Evolutionary conservation across 2,888 invertebrate species (phyloP).

Genomic region (Xestobium rufovillosum): DNA sequence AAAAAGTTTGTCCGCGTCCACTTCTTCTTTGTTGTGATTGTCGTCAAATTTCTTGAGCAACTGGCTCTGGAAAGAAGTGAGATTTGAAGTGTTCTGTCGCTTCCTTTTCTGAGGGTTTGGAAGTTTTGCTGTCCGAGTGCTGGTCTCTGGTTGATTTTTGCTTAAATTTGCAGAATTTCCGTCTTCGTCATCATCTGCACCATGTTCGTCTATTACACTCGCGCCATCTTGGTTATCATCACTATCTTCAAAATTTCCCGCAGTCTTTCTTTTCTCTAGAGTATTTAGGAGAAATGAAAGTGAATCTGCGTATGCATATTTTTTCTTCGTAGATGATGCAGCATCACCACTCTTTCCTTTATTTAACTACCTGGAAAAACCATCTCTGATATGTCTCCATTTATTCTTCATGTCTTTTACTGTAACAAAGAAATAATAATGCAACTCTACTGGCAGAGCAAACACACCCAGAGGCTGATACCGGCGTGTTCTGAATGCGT

Average conservation of each 20-base stretch:
- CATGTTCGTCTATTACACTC: no score
- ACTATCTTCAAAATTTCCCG: neutral
- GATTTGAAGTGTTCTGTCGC: no score
- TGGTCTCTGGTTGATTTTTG: neutral
- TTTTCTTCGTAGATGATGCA: conserved; percentile 12
- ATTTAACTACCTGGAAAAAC: conserved; percentile 17
- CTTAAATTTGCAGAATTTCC: neutral
- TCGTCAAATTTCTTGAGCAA: no score
- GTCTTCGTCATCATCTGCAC: neutral
- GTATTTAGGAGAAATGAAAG: conserved; percentile 18
- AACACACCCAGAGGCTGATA: no score
- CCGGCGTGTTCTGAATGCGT: no score
- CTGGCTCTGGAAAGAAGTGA: no score
- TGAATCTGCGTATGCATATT: conserved; percentile 20
- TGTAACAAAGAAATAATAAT: conserved; percentile 15
- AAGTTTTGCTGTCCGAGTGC: no score
- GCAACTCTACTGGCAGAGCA: no score
- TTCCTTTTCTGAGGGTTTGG: no score
- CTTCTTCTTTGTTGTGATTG: conserved; percentile 2
- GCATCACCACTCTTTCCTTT: conserved; percentile 9
- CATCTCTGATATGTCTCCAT: conserved; percentile 20
- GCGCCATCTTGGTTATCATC: neutral
- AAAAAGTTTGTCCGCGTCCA: conserved; percentile 16
- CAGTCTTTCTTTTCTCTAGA: conserved; percentile 5
- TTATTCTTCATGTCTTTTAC: conserved; percentile 21